Conservation (phyloP, 1,140 invertebrate genomes). For the Drosophila rufa region DNA sequence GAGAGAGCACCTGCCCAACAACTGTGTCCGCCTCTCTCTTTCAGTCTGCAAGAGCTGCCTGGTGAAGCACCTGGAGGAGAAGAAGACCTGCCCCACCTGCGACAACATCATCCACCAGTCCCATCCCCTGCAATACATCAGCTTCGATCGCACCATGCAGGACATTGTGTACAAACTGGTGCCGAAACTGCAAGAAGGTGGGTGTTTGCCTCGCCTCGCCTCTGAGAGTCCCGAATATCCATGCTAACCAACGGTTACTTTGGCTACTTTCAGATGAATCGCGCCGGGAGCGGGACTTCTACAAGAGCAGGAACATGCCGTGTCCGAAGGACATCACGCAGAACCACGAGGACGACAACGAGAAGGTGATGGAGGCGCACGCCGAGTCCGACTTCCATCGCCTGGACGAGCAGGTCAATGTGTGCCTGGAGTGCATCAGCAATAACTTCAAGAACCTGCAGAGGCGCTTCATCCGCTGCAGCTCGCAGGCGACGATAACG, state of each 20-base stretch:
- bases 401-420: constrained; percentile 97
- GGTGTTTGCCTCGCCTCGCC: constrained; percentile 57
- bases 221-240: not conserved
- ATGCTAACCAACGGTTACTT: not conserved
- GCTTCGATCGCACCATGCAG: constrained; percentile 99
- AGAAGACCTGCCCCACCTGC: constrained; percentile 98
- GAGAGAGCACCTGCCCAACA: constrained; percentile 4
- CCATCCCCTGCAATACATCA: constrained; percentile 98
- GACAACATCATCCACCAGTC: constrained; percentile 98
- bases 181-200: constrained; percentile 95
- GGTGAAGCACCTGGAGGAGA: constrained; percentile 98
- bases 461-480: constrained; percentile 96
- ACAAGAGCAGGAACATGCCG: constrained; percentile 92
- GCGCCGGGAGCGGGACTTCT: constrained; percentile 94
- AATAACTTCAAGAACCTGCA: constrained; percentile 94
- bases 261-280: constrained; percentile 90
- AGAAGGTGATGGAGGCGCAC: constrained; percentile 87
- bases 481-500: constrained; percentile 97
- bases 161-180: constrained; percentile 99
- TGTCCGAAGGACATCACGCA: constrained; percentile 95
- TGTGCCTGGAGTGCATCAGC: constrained; percentile 94
- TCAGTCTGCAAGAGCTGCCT: constrained; percentile 98
- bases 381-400: constrained; percentile 96
- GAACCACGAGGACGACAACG: constrained; percentile 86
- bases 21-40: constrained; percentile 55